These are phyloP conservation scores for Agrilus cyanescens DNA, from an alignment of 2,888 invertebrate species.

Conservation along the genomic window DNA sequence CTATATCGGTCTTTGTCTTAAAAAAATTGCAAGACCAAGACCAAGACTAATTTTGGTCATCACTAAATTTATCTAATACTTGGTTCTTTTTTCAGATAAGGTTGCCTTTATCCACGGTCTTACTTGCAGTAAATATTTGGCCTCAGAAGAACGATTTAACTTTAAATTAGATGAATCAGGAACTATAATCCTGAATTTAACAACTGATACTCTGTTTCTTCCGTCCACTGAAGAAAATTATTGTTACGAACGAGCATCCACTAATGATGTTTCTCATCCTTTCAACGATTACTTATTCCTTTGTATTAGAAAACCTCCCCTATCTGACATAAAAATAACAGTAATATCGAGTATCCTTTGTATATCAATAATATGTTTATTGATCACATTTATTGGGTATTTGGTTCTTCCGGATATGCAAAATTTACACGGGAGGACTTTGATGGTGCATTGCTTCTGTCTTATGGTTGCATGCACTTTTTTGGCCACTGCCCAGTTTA, in stretches of 20 bases:
- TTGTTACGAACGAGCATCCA: slow-evolving; percentile 7
- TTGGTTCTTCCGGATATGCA: slow-evolving; percentile 49
- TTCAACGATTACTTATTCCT: no score
- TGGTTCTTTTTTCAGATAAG: no score
- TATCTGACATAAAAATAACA: no score
- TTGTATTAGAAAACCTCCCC: no score
- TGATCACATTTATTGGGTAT: slow-evolving; percentile 53
- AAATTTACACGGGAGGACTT: slow-evolving; percentile 62
- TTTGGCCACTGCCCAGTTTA: slow-evolving; percentile 26
- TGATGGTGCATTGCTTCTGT: slow-evolving; percentile 57
- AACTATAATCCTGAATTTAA: slow-evolving; percentile 2
- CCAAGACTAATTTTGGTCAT: no score
- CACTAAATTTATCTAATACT: no score
- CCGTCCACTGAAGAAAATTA: slow-evolving; percentile 5
- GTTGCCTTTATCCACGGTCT: slow-evolving; percentile 5
- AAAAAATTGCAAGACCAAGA: no score
- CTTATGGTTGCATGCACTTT: slow-evolving; percentile 53
- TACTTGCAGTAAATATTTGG: slow-evolving; percentile 6
- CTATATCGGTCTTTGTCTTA: no score
- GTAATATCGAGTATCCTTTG: slow-evolving; percentile 30
- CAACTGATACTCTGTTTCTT: background rate
- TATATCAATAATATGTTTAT: slow-evolving; percentile 41
- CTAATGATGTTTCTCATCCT: no score
- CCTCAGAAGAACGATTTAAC: slow-evolving; percentile 1
- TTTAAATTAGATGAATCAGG: slow-evolving; percentile 8